These are phyloP conservation scores for Psephotus haematonotus DNA, from an alignment of 2,113 vertebrate species.

Conservation along the genomic window DNA sequence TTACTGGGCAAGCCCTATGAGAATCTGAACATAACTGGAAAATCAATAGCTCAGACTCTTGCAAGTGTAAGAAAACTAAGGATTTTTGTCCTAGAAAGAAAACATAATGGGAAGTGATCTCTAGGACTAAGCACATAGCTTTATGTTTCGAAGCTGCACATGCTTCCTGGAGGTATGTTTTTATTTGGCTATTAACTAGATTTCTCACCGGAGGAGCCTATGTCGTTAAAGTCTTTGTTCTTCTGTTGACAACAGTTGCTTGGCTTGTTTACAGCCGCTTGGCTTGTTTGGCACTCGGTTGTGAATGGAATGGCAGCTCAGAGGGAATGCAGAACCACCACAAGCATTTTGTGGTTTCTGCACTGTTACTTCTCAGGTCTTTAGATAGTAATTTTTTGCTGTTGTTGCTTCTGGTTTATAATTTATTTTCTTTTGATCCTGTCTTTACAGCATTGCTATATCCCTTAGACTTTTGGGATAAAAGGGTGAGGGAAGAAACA, in stretches of 20 bases:
- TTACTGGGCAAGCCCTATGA: accelerated
- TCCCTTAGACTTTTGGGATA: background rate
- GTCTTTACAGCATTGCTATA: background rate
- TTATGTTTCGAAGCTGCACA: background rate
- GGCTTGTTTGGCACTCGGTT: background rate
- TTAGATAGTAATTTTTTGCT: background rate
- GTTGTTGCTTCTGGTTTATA: background rate
- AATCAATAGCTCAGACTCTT: background rate
- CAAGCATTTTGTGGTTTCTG: background rate
- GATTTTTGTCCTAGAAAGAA: background rate
- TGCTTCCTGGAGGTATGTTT: background rate
- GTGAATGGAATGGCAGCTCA: background rate
- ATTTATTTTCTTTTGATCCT: background rate
- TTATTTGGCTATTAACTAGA: background rate
- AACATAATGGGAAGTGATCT: background rate
- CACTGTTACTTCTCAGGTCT: background rate
- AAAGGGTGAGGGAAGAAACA: background rate
- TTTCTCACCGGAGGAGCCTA: background rate
- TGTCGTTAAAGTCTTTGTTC: background rate
- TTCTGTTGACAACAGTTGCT: background rate
- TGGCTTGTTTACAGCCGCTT: background rate
- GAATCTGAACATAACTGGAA: background rate
- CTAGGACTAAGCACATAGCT: background rate
- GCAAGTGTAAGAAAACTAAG: background rate
- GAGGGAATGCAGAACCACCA: background rate